A percentile compares a stretch with the other conserved stretches of the same genome.
phyloP scores from a whole-genome alignment of 2,888 invertebrate genomes.

The Adineta ricciae region DNA sequence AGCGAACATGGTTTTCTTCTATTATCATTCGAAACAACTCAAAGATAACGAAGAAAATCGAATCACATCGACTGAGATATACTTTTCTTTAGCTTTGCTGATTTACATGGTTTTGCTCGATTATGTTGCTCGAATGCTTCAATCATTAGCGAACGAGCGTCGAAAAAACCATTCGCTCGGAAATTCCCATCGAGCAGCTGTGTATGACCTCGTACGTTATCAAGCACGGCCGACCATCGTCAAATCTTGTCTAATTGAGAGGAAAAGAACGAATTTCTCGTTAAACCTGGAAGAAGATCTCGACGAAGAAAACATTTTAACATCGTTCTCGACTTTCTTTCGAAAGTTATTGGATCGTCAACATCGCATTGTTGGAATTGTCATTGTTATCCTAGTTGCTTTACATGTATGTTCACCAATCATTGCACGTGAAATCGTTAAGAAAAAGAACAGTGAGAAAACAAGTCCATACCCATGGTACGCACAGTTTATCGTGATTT shows the following conservation, averaged over 20 bases:
- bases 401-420: background rate
- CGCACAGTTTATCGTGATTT: background rate
- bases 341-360: background rate
- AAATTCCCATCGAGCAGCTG: background rate
- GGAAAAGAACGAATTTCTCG: background rate
- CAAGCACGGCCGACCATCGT: background rate
- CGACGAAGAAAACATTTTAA: background rate
- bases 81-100: background rate
- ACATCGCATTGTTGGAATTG: background rate
- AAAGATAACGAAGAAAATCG: background rate
- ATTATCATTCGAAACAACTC: background rate
- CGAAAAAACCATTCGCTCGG: background rate
- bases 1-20: background rate
- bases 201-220: background rate
- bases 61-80: background rate
- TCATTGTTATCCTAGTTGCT: background rate
- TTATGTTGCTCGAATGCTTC: background rate
- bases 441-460: background rate
- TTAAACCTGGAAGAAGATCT: background rate
- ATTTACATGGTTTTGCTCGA: background rate
- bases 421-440: background rate
- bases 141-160: background rate
- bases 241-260: background rate
- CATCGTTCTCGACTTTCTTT: background rate
- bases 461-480: background rate